A percentile compares a stretch with the other conserved stretches of the same genome.
Conservation (phyloP, 2,113 vertebrate species). For the Rhabdomys dilectus region DNA sequence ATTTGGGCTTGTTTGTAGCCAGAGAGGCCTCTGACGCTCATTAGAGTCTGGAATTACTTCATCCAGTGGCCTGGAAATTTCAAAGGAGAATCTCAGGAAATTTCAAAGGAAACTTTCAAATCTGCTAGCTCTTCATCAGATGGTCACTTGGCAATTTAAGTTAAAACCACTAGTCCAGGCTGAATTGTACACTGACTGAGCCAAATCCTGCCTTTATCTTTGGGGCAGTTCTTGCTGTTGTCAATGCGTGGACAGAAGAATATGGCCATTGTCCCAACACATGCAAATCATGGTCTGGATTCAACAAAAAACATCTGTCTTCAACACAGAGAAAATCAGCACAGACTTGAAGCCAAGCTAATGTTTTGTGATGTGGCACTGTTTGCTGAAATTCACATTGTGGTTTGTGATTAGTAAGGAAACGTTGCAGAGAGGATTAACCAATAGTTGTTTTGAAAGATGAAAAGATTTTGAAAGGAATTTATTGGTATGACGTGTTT, state of each 20-base stretch:
- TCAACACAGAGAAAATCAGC: background rate
- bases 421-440: background rate
- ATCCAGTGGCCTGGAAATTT: constrained; percentile 54
- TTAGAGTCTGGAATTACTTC: constrained; percentile 65
- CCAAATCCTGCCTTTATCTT: constrained; percentile 23
- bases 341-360: constrained; percentile 42
- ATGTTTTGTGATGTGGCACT: constrained; percentile 25
- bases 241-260: constrained; percentile 37
- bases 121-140: constrained; percentile 36
- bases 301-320: constrained; percentile 67
- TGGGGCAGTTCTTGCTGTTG: constrained; percentile 7
- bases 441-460: background rate
- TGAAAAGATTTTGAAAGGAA: constrained; percentile 12
- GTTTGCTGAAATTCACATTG: background rate
- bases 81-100: constrained; percentile 70
- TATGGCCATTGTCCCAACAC: constrained; percentile 58
- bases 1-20: constrained; percentile 12
- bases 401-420: constrained; percentile 38
- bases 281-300: constrained; percentile 62
- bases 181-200: background rate
- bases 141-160: background rate
- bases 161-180: background rate
- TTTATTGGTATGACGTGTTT: background rate
- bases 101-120: constrained; percentile 72
- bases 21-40: constrained; percentile 6